A percentile compares a stretch with the other conserved stretches of the same genome.
These are phyloP conservation scores for Eptesicus fuscus DNA, from an alignment of 2,113 vertebrate species.

Conservation along the genomic window DNA sequence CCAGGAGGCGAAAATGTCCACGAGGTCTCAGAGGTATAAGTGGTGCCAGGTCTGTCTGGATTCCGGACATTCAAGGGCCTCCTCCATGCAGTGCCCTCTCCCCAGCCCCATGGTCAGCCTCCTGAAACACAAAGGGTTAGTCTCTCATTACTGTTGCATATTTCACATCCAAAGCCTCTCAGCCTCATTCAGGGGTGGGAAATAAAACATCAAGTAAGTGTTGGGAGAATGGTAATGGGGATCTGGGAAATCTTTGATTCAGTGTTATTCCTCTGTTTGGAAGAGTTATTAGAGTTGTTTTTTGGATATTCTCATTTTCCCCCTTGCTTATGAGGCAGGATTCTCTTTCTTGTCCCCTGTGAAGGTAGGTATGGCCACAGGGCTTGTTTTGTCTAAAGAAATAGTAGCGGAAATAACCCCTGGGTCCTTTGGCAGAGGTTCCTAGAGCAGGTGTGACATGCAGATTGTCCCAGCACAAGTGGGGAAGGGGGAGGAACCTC, in stretches of 20 bases:
- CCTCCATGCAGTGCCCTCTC: accelerated
- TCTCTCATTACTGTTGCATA: not conserved
- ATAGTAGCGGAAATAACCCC: not conserved
- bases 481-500: not conserved
- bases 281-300: not conserved
- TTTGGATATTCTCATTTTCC: not conserved
- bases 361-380: not conserved
- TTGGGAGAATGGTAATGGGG: not conserved
- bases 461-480: accelerated
- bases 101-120: not conserved
- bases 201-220: not conserved
- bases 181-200: not conserved
- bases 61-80: not conserved
- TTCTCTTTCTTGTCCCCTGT: not conserved
- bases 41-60: not conserved
- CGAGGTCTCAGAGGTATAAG: not conserved
- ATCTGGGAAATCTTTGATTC: not conserved
- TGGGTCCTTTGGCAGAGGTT: not conserved
- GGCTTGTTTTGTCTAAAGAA: not conserved
- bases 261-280: not conserved
- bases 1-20: not conserved
- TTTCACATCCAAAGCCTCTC: not conserved
- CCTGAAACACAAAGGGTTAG: not conserved
- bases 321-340: not conserved
- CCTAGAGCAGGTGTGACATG: not conserved